Percentiles rank a stretch among this genome's conserved stretches.
These are phyloP conservation scores for Ctenopoma multispine DNA, from an alignment of 2,797 vertebrate genomes.

Conservation along the genomic window DNA sequence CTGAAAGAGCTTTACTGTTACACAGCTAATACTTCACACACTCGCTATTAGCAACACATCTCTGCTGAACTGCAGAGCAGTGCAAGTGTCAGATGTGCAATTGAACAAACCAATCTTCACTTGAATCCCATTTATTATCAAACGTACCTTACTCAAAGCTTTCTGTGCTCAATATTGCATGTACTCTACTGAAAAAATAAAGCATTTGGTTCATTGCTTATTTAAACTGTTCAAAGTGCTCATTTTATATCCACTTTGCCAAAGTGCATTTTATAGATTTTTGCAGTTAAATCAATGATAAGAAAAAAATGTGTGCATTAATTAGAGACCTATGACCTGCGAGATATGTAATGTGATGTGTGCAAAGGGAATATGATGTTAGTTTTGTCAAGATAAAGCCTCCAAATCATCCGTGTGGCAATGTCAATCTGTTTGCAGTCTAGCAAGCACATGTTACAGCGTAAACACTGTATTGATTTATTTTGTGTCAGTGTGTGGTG, in stretches of 20 bases:
- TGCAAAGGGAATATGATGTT: background rate
- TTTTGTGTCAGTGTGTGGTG: background rate
- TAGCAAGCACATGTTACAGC: slow-evolving; percentile 4
- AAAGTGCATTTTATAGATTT: background rate
- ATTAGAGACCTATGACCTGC: slow-evolving; percentile 10
- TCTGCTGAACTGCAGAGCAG: slow-evolving; percentile 20
- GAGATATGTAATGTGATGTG: slow-evolving; percentile 1
- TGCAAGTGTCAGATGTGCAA: slow-evolving; percentile 4
- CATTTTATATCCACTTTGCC: background rate
- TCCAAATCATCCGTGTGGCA: background rate
- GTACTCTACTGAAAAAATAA: background rate
- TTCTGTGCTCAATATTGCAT: background rate
- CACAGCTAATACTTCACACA: slow-evolving; percentile 26
- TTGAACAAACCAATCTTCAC: slow-evolving; percentile 7
- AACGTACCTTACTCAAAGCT: background rate
- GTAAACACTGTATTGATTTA: slow-evolving; percentile 15
- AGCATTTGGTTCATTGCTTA: background rate
- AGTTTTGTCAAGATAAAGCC: background rate
- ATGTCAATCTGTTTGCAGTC: slow-evolving; percentile 10
- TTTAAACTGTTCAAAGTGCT: slow-evolving; percentile 8
- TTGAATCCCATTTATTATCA: slow-evolving; percentile 11
- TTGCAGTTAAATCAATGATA: background rate
- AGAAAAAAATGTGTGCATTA: slow-evolving; percentile 14
- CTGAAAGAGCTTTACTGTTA: slow-evolving; percentile 18
- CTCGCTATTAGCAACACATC: slow-evolving; percentile 27